These are phyloP conservation scores for Cephus runcator DNA, from an alignment of 2,888 invertebrate genomes.

Conservation along the genomic window DNA sequence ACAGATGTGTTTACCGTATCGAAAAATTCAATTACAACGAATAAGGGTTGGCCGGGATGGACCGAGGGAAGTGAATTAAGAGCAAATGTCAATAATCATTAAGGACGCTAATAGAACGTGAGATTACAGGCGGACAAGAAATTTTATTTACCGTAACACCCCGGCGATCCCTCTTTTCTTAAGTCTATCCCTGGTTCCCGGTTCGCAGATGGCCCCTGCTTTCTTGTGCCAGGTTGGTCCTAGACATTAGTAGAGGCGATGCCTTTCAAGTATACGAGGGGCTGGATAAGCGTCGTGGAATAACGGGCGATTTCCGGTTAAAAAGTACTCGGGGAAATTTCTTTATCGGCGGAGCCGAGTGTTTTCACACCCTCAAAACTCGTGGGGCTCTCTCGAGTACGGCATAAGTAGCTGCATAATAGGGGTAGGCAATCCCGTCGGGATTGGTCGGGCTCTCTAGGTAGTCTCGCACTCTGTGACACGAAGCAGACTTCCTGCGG, in stretches of 20 bases:
- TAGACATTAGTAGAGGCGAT: not conserved
- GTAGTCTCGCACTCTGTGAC: slow-evolving; percentile 27
- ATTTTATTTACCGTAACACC: not conserved
- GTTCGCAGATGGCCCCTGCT: slow-evolving; percentile 2
- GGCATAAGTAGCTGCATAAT: slow-evolving; percentile 39
- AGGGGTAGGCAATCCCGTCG: slow-evolving; percentile 43
- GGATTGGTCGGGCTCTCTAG: not conserved
- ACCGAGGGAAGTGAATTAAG: not conserved
- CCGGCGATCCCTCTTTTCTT: not conserved
- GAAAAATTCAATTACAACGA: not conserved
- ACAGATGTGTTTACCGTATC: not conserved
- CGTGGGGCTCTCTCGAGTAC: slow-evolving; percentile 28
- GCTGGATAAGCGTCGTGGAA: not conserved
- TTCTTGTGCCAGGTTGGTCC: not conserved
- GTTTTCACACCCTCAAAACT: not conserved
- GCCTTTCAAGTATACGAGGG: not conserved
- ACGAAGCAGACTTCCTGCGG: slow-evolving; percentile 47
- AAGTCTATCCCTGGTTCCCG: not conserved
- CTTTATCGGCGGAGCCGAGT: slow-evolving; percentile 6
- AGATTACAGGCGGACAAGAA: not conserved
- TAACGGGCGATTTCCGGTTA: slow-evolving; percentile 12
- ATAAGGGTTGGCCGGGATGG: not conserved
- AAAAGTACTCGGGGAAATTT: slow-evolving; percentile 1
- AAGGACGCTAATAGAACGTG: not conserved
- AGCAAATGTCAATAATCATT: not conserved